These are phyloP conservation scores for Crypturellus undulatus DNA, from an alignment of 2,113 vertebrate genomes.

Conservation along the genomic window DNA sequence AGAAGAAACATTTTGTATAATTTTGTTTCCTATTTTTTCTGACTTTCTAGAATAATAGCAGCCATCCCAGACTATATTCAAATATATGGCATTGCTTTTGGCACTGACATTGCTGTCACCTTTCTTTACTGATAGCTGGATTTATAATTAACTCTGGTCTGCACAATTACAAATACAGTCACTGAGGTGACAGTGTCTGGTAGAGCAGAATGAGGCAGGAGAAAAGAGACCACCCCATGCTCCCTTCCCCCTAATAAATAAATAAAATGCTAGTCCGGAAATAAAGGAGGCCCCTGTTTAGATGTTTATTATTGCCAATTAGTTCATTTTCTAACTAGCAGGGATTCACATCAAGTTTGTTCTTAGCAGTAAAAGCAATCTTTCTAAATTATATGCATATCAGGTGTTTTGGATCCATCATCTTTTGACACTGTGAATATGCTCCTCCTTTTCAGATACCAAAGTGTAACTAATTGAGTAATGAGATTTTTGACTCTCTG, in stretches of 20 bases:
- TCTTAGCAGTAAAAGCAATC: accelerated
- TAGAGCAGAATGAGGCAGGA: accelerated
- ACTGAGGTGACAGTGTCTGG: neutral
- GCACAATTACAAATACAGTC: neutral
- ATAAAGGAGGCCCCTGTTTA: neutral
- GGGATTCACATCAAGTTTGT: neutral
- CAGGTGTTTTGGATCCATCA: too few relatives aligned
- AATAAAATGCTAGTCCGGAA: too few relatives aligned
- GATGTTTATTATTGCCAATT: accelerated
- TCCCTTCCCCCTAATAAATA: too few relatives aligned
- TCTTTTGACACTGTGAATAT: too few relatives aligned
- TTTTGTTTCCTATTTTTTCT: neutral
- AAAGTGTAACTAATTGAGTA: too few relatives aligned
- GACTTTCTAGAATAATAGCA: neutral
- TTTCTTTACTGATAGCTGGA: neutral
- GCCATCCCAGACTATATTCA: accelerated
- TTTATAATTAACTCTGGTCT: constrained; percentile 1
- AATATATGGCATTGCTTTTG: neutral
- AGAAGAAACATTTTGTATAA: neutral
- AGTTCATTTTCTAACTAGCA: neutral
- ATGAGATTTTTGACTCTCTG: too few relatives aligned
- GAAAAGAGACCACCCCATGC: neutral
- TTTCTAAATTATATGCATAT: accelerated
- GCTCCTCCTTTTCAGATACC: too few relatives aligned
- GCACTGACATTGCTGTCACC: neutral